A percentile compares a stretch with the other conserved stretches of the same genome.
These are phyloP conservation scores for Tholera decimalis DNA, from an alignment of 2,888 invertebrate genomes.

Conservation along the genomic window DNA sequence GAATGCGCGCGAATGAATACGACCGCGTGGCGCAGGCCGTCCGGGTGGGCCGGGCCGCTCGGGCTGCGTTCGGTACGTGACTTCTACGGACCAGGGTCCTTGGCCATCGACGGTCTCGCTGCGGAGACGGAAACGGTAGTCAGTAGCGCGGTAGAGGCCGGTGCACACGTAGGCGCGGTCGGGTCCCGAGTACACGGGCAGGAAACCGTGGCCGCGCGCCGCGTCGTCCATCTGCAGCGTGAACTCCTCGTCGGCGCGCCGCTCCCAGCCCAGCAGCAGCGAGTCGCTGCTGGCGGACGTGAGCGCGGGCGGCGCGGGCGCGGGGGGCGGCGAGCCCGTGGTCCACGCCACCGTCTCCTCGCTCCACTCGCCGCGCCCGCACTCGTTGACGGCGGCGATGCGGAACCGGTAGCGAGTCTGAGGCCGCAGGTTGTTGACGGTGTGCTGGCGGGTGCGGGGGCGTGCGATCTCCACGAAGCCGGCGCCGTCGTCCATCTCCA, in stretches of 20 bases:
- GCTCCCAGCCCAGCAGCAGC: constrained; percentile 94
- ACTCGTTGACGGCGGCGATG: constrained; percentile 95
- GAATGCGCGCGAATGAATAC: constrained; percentile 95
- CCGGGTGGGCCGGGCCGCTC: constrained; percentile 95
- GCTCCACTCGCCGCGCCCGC: constrained; percentile 94
- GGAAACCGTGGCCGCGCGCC: constrained; percentile 94
- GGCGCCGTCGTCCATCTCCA: constrained; percentile 95
- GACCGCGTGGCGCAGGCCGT: constrained; percentile 95
- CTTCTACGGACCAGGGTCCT: constrained; percentile 96
- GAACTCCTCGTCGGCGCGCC: constrained; percentile 95
- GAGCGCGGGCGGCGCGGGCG: constrained; percentile 95
- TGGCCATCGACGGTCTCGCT: constrained; percentile 96
- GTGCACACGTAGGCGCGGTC: constrained; percentile 93
- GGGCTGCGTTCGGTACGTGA: constrained; percentile 94
- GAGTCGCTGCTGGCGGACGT: constrained; percentile 92
- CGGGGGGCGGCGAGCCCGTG: constrained; percentile 95
- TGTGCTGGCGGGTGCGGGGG: constrained; percentile 94
- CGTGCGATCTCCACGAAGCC: constrained; percentile 94
- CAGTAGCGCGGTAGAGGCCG: constrained; percentile 94
- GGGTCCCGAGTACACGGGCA: constrained; percentile 95
- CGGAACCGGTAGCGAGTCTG: constrained; percentile 96
- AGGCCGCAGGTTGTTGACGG: constrained; percentile 94
- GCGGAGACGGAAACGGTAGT: constrained; percentile 95
- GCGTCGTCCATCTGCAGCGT: constrained; percentile 95
- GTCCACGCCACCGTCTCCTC: constrained; percentile 94